Evolutionary conservation across 1,140 invertebrate genomes (phyloP).

Genomic region (Apolygus lucorum): DNA sequence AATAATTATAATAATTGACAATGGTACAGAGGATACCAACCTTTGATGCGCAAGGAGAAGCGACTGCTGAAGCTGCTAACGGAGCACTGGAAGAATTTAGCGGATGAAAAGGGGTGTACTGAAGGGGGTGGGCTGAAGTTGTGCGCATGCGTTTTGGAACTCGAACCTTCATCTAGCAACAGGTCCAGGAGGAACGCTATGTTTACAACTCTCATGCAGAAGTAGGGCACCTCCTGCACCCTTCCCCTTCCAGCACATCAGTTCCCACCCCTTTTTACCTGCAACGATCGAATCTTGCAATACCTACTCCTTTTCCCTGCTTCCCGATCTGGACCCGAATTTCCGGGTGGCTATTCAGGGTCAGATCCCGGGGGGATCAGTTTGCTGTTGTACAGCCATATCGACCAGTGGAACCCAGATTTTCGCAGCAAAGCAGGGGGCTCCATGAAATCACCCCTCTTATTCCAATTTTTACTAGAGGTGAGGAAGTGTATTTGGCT

Average conservation of each 20-base stretch:
- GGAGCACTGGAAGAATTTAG: slow-evolving; percentile 5
- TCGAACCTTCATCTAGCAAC: not conserved
- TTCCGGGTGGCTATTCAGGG: no score
- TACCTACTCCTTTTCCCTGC: no score
- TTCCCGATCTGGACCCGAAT: no score
- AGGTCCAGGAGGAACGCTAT: slow-evolving; percentile 14
- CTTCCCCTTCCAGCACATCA: no score
- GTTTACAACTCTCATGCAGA: slow-evolving; percentile 6
- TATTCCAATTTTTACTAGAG: no score
- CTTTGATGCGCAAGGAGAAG: not conserved
- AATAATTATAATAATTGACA: no score
- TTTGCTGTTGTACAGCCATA: no score
- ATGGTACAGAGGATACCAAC: not conserved
- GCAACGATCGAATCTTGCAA: not conserved
- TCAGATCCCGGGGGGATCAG: no score
- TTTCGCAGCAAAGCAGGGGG: no score
- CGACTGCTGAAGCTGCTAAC: not conserved
- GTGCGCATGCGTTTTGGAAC: not conserved
- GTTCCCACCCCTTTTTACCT: not conserved
- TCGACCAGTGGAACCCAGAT: no score
- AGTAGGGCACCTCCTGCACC: not conserved
- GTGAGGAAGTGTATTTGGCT: no score
- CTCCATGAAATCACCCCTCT: no score
- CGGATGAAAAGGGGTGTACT: not conserved
- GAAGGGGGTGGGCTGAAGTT: not conserved